Evolutionary conservation across 2,797 vertebrate species (phyloP), one percentile per base, ranked within the genome.

Genomic region (Paramormyrops hopkinsi): DNA sequence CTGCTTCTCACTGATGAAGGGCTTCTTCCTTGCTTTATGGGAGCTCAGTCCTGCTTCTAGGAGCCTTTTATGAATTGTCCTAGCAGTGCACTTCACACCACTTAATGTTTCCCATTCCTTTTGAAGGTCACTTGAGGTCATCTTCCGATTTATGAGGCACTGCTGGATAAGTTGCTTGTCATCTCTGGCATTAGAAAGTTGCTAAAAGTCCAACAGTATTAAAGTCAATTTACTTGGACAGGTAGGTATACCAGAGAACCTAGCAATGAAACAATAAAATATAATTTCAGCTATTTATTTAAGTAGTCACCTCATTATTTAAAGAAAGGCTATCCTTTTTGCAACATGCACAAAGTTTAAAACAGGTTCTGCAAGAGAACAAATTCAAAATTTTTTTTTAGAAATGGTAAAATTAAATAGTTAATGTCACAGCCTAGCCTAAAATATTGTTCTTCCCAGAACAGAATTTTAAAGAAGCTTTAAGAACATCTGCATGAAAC

Each of bases 321-420:
- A 44, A 84, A 50, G 44, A 48, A 84, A 50, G 11, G n/a, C 41
- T 9, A 44, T 22, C 44, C 9, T 33, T 14, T 14, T 29, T 12
- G 46, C 82, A 44, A 84, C 19, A 11, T 84, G 19, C 33, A 9
- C n/a, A 48, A 83, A 50, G 46, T 84, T 84, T 48, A 11, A 84
- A 41, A 46, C 22, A 50, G 22, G 6, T 84, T 48, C 2, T 22
- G n/a, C 9, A 25, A 50, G 19, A 50, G 46, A 14, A n/a, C 4
- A 46, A 12, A 48, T 84, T 12, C 3, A 12, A 48, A 56, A 59
- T 1, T 6, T 19, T 19, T 0, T 7, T 25, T 44, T 48, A 69
- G 44, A 84, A 48, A 84, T 84, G n/a, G 44, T 44, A 48, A 22
- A 84, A 50, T 84, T 84, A 84, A 84, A 84, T 44, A 84, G n/a